Conservation (phyloP, 2,797 vertebrate genomes). For the Leptoclinus maculatus region DNA sequence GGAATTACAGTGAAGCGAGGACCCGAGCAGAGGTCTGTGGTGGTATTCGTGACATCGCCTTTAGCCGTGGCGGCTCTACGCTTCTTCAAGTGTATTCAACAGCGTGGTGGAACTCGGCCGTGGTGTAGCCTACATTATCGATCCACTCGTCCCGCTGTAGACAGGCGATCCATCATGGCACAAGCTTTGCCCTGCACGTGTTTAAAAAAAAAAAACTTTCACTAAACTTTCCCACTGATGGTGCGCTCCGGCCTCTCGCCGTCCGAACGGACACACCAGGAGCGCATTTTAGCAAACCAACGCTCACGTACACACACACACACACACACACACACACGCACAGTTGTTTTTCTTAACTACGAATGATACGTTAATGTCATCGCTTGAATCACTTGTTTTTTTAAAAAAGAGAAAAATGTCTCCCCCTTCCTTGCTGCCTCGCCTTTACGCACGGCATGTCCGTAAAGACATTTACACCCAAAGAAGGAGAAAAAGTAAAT, state of each 20-base stretch:
- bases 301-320: background rate
- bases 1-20: background rate
- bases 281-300: background rate
- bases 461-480: slow-evolving; percentile 23
- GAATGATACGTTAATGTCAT: background rate
- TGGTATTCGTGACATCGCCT: slow-evolving; percentile 15
- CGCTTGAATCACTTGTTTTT: slow-evolving; percentile 17
- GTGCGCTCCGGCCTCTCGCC: slow-evolving; percentile 47
- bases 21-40: background rate
- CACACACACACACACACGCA: background rate
- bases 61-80: slow-evolving; percentile 26
- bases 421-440: slow-evolving; percentile 58
- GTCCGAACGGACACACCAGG: slow-evolving; percentile 1
- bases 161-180: slow-evolving; percentile 66
- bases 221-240: slow-evolving; percentile 61
- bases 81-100: slow-evolving; percentile 51
- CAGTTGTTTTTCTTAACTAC: background rate
- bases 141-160: slow-evolving; percentile 55
- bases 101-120: slow-evolving; percentile 39
- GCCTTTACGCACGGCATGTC: slow-evolving; percentile 73
- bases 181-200: slow-evolving; percentile 66
- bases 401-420: slow-evolving; percentile 34
- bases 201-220: slow-evolving; percentile 65
- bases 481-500: background rate
- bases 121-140: slow-evolving; percentile 60